These are phyloP conservation scores for Thamnaconus septentrionalis DNA, from an alignment of 2,113 vertebrate genomes.

Conservation along the genomic window DNA sequence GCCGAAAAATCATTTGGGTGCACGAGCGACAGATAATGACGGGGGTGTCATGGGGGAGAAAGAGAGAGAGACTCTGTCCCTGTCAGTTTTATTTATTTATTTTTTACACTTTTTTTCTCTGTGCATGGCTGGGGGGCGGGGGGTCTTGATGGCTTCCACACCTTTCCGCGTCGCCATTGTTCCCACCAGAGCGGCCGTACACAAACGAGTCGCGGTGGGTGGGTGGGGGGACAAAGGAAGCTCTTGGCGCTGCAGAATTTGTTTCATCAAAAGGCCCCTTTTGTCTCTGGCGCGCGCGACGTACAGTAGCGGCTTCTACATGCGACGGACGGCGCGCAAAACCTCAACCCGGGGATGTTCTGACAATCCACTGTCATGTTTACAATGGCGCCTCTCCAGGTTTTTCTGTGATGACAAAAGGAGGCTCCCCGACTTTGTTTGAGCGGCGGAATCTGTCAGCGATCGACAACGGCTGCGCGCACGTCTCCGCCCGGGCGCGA, in stretches of 20 bases:
- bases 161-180: constrained; percentile 58
- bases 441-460: constrained; percentile 56
- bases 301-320: constrained; percentile 36
- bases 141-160: constrained; percentile 50
- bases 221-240: constrained; percentile 65
- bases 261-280: constrained; percentile 65
- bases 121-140: neutral
- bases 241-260: constrained; percentile 62
- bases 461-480: constrained; percentile 25
- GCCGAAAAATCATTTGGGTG: constrained; percentile 35
- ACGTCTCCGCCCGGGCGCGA: too few relatives aligned
- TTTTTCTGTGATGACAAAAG: constrained; percentile 66
- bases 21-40: constrained; percentile 42
- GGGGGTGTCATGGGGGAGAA: constrained; percentile 11
- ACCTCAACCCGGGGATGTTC: constrained; percentile 55
- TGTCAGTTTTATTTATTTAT: constrained; percentile 20
- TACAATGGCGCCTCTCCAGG: constrained; percentile 70
- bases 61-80: neutral
- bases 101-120: too few relatives aligned
- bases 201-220: constrained; percentile 33
- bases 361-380: constrained; percentile 68
- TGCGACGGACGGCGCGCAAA: constrained; percentile 40
- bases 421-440: constrained; percentile 51
- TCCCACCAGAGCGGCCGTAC: constrained; percentile 23
- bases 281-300: constrained; percentile 27